These are phyloP conservation scores for Podarcis lilfordi DNA, from an alignment of 2,797 vertebrate genomes.

Conservation along the genomic window DNA sequence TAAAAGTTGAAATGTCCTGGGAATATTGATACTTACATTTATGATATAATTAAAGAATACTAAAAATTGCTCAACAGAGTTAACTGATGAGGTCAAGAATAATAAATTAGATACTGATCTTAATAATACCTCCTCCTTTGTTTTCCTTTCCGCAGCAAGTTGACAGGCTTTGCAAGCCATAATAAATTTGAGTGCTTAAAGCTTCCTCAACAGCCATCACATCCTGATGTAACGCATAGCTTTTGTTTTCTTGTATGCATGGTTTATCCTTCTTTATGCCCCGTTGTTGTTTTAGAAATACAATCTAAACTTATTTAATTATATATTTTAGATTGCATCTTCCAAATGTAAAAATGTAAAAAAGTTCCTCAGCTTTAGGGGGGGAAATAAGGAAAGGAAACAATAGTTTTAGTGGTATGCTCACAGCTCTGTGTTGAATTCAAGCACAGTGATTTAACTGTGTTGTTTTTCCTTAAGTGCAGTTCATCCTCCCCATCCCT, in stretches of 20 bases:
- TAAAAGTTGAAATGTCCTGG: constrained; percentile 39
- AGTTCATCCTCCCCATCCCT: background rate
- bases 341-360: background rate
- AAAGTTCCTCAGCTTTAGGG: background rate
- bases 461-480: background rate
- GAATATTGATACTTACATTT: constrained; percentile 51
- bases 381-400: background rate
- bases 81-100: constrained; percentile 13
- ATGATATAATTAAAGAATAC: constrained; percentile 34
- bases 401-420: background rate
- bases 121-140: constrained; percentile 3
- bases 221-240: background rate
- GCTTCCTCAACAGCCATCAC: constrained; percentile 23
- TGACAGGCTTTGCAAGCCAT: constrained; percentile 5
- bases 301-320: background rate
- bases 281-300: constrained; percentile 2
- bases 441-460: background rate
- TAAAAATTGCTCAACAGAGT: constrained; percentile 22
- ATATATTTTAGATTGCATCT: background rate
- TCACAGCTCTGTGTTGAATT: background rate
- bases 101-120: background rate
- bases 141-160: constrained; percentile 16
- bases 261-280: background rate
- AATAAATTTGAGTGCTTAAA: constrained; percentile 8
- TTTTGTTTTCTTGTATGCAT: constrained; percentile 2